Conservation (phyloP, 1,140 invertebrate species). For the Aphis craccivora region DNA sequence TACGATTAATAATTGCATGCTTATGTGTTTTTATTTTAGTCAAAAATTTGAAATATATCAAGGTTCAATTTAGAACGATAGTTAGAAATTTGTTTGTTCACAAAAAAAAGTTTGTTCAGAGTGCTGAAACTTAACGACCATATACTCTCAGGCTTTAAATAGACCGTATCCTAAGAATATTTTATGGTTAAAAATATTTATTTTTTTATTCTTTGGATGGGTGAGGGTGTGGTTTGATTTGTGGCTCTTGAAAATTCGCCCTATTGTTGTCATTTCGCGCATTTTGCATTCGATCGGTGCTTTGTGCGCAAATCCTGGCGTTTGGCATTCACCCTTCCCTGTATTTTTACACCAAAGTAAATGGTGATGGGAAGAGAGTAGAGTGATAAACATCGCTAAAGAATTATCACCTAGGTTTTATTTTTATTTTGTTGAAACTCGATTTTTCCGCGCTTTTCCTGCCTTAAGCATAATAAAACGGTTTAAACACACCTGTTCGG, state of each 20-base stretch:
- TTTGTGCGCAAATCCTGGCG: conserved; percentile 45
- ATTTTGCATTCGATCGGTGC: conserved; percentile 54
- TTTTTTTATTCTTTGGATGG: conserved; percentile 30
- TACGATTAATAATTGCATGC: not conserved
- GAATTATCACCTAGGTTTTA: conserved; percentile 50
- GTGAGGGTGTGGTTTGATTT: conserved; percentile 31
- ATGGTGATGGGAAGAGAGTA: not conserved
- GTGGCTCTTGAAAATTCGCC: conserved; percentile 42
- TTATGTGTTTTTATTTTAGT: not conserved
- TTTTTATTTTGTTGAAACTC: conserved; percentile 31
- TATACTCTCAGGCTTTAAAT: conserved; percentile 24
- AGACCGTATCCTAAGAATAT: conserved; percentile 34
- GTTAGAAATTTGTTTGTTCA: not conserved
- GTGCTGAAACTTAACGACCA: conserved; percentile 15
- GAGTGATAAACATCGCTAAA: conserved; percentile 53
- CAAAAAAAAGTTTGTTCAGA: not conserved
- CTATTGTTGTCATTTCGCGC: conserved; percentile 45
- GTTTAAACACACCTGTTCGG: conserved; percentile 52
- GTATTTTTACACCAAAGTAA: conserved; percentile 33
- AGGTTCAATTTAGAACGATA: not conserved
- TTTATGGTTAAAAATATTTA: conserved; percentile 49
- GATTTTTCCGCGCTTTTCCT: conserved; percentile 40
- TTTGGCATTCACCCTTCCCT: conserved; percentile 26
- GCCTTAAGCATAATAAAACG: conserved; percentile 46
- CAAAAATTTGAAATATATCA: not conserved